Conservation (phyloP, 2,797 vertebrate genomes). For the Graptemys geographica region DNA sequence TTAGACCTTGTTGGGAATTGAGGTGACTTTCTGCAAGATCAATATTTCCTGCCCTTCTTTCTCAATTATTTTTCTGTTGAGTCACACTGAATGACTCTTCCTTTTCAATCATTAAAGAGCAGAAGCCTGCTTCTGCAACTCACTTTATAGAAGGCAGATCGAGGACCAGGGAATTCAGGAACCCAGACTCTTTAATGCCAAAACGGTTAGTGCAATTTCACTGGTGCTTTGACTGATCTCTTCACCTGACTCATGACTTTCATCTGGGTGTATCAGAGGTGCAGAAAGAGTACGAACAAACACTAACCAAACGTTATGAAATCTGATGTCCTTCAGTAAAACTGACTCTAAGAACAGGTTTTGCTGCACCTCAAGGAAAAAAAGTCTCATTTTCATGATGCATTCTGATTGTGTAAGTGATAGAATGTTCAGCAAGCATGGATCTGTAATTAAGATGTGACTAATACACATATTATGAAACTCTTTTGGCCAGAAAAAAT, state of each 20-base stretch:
- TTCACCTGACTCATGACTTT: slow-evolving; percentile 10
- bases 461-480: slow-evolving; percentile 47
- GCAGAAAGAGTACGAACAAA: slow-evolving; percentile 13
- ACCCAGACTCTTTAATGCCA: not conserved
- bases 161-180: not conserved
- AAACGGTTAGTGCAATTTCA: slow-evolving; percentile 46
- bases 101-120: not conserved
- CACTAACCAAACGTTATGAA: not conserved
- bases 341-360: slow-evolving; percentile 45
- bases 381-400: not conserved
- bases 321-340: slow-evolving; percentile 38
- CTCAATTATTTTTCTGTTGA: not conserved
- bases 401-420: accelerated
- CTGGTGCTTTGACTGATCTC: slow-evolving; percentile 46
- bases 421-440: slow-evolving; percentile 7
- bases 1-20: not conserved
- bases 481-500: slow-evolving; percentile 3
- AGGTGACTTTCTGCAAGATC: slow-evolving; percentile 5
- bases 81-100: not conserved
- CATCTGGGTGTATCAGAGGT: not conserved
- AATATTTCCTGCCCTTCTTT: slow-evolving; percentile 2
- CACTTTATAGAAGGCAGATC: not conserved
- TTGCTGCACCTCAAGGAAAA: slow-evolving; percentile 11
- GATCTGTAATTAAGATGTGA: slow-evolving; percentile 46
- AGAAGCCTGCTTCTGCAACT: not conserved